Conservation (phyloP, 2,113 vertebrate genomes). For the Cryptomyrus ogoouensis region DNA sequence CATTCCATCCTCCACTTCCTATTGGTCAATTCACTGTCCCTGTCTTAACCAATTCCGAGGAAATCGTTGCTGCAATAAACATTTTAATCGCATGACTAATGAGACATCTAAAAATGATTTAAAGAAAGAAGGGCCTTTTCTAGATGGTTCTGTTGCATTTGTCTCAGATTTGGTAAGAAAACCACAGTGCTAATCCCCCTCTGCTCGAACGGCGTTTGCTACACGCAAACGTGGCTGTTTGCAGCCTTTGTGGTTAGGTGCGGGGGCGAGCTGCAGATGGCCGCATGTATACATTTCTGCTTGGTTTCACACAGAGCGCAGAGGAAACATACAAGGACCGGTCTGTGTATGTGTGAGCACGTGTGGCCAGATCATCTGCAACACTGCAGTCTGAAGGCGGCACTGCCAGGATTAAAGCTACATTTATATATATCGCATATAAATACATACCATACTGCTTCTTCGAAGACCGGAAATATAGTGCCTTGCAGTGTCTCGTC, state of each 20-base stretch:
- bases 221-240: neutral
- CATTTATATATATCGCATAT: neutral
- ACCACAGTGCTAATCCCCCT: neutral
- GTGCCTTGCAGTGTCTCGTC: neutral
- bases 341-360: neutral
- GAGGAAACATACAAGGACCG: too few species aligned
- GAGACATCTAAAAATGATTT: neutral
- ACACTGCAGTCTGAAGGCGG: neutral
- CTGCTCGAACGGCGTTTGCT: neutral
- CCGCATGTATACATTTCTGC: neutral
- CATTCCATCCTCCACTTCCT: neutral
- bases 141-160: neutral
- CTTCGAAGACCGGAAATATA: neutral
- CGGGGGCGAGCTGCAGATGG: neutral
- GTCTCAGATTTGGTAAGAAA: neutral
- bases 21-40: neutral
- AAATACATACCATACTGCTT: neutral
- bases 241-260: neutral
- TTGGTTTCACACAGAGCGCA: neutral
- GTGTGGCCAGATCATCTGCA: neutral
- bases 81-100: neutral
- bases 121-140: neutral
- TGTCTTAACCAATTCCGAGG: neutral
- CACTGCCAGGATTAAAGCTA: neutral
- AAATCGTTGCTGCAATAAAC: neutral